Percentiles rank a stretch among this genome's conserved stretches.
Conservation (phyloP, 2,888 invertebrate genomes). For the Macroteleia sp. region DNA sequence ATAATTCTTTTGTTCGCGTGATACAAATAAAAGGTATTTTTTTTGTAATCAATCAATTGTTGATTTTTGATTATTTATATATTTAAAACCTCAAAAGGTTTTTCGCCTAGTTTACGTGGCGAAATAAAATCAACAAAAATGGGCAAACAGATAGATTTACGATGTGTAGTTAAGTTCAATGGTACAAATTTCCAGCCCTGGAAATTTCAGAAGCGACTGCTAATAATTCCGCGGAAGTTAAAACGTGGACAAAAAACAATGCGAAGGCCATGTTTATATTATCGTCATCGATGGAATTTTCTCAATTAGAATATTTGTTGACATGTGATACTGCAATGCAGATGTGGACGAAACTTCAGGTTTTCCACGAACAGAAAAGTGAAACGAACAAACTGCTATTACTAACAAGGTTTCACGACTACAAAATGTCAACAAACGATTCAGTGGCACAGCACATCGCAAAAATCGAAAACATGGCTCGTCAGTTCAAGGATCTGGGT, state of each 20-base stretch:
- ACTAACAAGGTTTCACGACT: constrained; percentile 50
- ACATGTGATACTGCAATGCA: constrained; percentile 47
- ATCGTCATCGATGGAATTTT: not conserved
- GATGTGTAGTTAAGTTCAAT: not conserved
- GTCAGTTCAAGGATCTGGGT: constrained; percentile 64
- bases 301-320: constrained; percentile 57
- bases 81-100: not conserved
- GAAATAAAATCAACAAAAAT: not conserved
- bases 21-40: too few relatives aligned
- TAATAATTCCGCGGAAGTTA: not conserved
- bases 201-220: not conserved
- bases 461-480: constrained; percentile 49
- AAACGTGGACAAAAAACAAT: constrained; percentile 10
- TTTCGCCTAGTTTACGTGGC: not conserved
- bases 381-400: constrained; percentile 35
- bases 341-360: constrained; percentile 62
- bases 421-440: constrained; percentile 47
- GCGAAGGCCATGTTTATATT: not conserved
- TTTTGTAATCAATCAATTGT: too few relatives aligned
- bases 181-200: not conserved
- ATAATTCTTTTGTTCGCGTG: too few relatives aligned
- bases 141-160: not conserved
- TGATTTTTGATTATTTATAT: too few relatives aligned
- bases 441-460: constrained; percentile 58
- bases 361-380: constrained; percentile 53